Evolutionary conservation across 2,113 vertebrate species (phyloP), one percentile per base, ranked within the genome.

Genomic region (Empidonax alnorum): DNA sequence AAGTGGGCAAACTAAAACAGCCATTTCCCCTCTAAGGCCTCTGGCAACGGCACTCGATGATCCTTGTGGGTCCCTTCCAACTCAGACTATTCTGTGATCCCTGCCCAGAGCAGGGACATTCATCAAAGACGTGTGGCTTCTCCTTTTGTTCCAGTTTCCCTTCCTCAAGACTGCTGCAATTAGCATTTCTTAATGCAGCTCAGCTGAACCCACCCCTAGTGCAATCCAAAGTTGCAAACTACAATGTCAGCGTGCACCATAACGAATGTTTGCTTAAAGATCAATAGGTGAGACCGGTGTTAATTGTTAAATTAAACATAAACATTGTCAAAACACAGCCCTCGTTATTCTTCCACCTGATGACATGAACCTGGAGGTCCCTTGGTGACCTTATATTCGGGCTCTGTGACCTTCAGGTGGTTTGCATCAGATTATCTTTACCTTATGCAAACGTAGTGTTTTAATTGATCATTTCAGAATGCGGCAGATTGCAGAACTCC

Each of bases 251-350:
- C 78, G 22, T 53, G 44, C 74, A 49, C 58, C 67, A 4, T 84
- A 88, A 93, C 71, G 15, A 93, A 62, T 95, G 77, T 92, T 98
- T 95, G 88, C 89, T 31, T 67, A 95, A 79, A 95, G 94, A 96
- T 96, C 91, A 97, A 95, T 96, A 96, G 92, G 94, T 80, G 88
- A 94, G 75, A 49, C 84, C 84, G 22, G 79, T 96, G 94, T 96
- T 79, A 97, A 96, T 95, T 95, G 89, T 71, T 91, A 96, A 89
- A 96, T 93, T 94, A 95, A 96, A 94, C 88, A 90, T 80, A 92
- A 97, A 93, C 78, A 91, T 93, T 96, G 75, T 79, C 92, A 95
- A 96, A 90, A 96, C 91, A 90, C 73, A 74, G 85, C 93, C 75
- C 66, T 96, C 56, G 1, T 95, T 95, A 88, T 89, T 83, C 91